These are phyloP conservation scores for Drosophila nr. fundita DNA, from an alignment of 2,888 invertebrate genomes.

Conservation along the genomic window DNA sequence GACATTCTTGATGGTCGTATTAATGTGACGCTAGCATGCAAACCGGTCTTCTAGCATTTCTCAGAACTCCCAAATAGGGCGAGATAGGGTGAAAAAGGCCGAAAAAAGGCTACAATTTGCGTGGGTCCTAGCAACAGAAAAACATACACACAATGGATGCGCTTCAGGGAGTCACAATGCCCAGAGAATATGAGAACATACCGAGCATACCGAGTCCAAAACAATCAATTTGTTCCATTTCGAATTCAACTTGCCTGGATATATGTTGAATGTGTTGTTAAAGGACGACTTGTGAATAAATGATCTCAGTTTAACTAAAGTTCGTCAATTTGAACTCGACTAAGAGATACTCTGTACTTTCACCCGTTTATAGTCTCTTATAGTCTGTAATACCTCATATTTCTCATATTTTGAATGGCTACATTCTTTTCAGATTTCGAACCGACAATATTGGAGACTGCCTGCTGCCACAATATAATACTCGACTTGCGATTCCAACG, in stretches of 20 bases:
- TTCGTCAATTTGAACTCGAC: background rate
- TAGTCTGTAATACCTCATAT: background rate
- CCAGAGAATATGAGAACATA: background rate
- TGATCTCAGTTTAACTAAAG: background rate
- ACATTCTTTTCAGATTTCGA: background rate
- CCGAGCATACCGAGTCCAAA: background rate
- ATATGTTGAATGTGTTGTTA: background rate
- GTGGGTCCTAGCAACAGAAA: background rate
- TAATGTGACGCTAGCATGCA: constrained; percentile 65
- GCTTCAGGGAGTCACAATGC: background rate
- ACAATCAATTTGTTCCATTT: background rate
- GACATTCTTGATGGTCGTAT: constrained; percentile 49
- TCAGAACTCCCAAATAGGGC: background rate
- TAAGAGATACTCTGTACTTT: background rate
- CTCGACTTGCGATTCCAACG: background rate
- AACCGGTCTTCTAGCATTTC: constrained; percentile 27
- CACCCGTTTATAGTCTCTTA: background rate
- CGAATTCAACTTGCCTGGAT: no score
- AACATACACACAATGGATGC: background rate
- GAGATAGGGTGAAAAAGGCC: background rate
- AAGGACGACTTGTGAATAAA: background rate
- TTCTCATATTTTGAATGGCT: background rate
- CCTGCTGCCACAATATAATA: background rate
- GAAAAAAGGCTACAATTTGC: background rate
- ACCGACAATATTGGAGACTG: background rate